Base-by-base conservation (phyloP, 2,888 invertebrate species). In the Cylloceria caligata region DNA sequence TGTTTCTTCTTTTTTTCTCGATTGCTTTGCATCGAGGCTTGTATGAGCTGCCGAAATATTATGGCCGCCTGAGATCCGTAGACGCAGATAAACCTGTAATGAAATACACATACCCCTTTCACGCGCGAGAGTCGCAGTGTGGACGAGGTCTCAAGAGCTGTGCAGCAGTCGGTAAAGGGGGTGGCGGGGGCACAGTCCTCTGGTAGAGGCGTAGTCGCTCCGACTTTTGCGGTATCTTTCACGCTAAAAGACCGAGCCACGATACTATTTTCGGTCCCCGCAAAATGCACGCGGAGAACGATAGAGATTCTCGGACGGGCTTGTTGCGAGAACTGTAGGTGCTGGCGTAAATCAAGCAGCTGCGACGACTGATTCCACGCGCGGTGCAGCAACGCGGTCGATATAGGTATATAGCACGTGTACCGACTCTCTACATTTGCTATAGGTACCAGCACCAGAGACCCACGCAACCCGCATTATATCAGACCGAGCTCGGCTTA, bases 291-390 rank as follows among this genome's bases (percentile, higher is more conserved):
- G 87, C 86, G 19, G 34, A 86, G 86, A 86, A 89, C 88, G 90
- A 90, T 90, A 90, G 90, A 72, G 69, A 80, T 75, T 80, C 55
- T 62, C 68, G 47, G 57, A 60, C 78, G 21, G 49, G 42, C 69
- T 85, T 75, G 75, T 60, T 30, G 57, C 68, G 81, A 84, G 88
- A 88, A 88, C 86, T 87, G 75, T 88, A 47, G 27, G 24, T 24
- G 67, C 87, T 86, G 88, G 90, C 89, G 91, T 91, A 91, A 91
- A 91, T 91, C 91, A 91, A 91, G 90, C 89, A 90, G 91, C 90
- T 88, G 89, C 88, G 88, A 87, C 89, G 89, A 89, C 89, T 87
- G 89, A 91, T 90, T 90, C 88, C 88, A 88, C 57, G 36, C 69
- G 64, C 30, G 49, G 52, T 52, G 30, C 67, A 49, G 6, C 68